These are phyloP conservation scores for Lepidurus arcticus DNA, from an alignment of 1,140 invertebrate species.

Conservation along the genomic window DNA sequence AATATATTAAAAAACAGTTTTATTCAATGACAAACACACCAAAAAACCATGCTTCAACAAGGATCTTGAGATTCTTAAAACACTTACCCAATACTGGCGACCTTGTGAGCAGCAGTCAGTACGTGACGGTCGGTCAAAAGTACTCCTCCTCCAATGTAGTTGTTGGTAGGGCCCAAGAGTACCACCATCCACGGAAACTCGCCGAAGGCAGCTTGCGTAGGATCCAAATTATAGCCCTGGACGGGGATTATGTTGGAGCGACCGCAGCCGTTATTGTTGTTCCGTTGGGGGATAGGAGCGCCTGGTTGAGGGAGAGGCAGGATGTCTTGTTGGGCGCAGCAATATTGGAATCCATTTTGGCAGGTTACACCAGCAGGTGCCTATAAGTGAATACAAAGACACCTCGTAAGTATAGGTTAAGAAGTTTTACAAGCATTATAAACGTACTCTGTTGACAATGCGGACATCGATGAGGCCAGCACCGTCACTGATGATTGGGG, in stretches of 20 bases:
- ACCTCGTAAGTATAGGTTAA: conserved; percentile 23
- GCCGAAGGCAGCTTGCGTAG: conserved; percentile 41
- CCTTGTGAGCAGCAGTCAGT: conserved; percentile 62
- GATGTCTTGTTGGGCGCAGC: conserved; percentile 27
- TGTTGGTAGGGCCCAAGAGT: conserved; percentile 48
- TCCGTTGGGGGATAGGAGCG: not conserved
- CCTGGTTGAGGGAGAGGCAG: conserved; percentile 23
- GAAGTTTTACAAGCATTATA: not conserved
- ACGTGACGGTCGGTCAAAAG: conserved; percentile 58
- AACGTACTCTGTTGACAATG: conserved; percentile 40
- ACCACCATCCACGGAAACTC: conserved; percentile 47
- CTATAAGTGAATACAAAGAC: not conserved
- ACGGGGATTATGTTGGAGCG: conserved; percentile 33
- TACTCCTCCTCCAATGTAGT: conserved; percentile 61
- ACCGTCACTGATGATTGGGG: conserved; percentile 37
- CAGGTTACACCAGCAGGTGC: conserved; percentile 26
- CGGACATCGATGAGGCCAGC: conserved; percentile 40
- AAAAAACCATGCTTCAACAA: not conserved
- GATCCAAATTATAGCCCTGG: conserved; percentile 28
- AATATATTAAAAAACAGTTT: not conserved
- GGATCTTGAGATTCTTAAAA: not conserved
- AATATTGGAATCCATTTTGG: conserved; percentile 31
- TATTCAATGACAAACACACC: not conserved
- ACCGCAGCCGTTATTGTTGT: conserved; percentile 25
- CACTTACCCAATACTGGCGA: conserved; percentile 54